phyloP scores from a whole-genome alignment of 2,888 invertebrate species.

The Brenthis ino region DNA sequence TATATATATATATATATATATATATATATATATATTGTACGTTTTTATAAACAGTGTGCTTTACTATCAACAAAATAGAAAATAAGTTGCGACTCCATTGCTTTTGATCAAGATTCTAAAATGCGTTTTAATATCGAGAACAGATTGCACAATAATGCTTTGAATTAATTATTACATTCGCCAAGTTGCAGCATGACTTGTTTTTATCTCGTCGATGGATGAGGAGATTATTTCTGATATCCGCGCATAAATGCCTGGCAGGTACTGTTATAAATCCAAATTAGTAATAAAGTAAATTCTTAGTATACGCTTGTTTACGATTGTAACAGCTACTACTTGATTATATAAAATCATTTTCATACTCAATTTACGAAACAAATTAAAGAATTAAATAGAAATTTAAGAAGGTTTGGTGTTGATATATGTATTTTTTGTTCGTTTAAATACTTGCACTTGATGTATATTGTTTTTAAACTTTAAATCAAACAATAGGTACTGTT shows the following conservation, averaged over 20 bases:
- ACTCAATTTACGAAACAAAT: no score
- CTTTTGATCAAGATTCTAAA: constrained; percentile 45
- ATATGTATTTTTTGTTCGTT: no score
- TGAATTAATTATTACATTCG: constrained; percentile 68
- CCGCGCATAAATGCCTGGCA: constrained; percentile 19
- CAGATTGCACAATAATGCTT: constrained; percentile 66
- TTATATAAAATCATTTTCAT: no score
- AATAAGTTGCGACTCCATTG: constrained; percentile 43
- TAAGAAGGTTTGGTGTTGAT: no score
- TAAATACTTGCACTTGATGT: no score
- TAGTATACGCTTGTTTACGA: background rate
- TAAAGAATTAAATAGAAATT: no score
- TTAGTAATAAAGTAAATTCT: background rate
- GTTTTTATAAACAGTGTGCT: background rate
- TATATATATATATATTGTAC: no score
- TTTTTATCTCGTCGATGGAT: constrained; percentile 49
- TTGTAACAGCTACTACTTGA: no score
- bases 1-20: no score
- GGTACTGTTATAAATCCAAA: constrained; percentile 6
- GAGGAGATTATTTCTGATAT: constrained; percentile 49
- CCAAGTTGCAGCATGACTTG: constrained; percentile 58
- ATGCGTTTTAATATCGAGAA: constrained; percentile 66
- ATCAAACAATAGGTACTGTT: no score
- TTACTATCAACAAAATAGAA: background rate
- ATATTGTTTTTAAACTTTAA: no score